Conservation (phyloP, 2,113 vertebrate genomes). For the Microtus montanus region DNA sequence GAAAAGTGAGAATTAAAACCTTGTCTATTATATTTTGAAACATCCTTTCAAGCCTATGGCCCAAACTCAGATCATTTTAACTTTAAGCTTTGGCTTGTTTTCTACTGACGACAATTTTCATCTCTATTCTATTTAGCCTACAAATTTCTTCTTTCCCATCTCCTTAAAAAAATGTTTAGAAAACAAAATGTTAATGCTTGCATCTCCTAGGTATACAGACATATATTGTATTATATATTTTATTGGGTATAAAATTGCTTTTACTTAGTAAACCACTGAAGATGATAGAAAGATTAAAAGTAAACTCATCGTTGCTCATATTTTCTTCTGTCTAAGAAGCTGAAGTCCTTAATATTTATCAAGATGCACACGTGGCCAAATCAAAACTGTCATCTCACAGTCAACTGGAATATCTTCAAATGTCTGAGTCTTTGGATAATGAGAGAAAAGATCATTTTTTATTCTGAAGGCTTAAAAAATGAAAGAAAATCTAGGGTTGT, state of each 20-base stretch:
- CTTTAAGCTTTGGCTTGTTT: background rate
- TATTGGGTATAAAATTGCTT: background rate
- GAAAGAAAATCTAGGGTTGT: slow-evolving; percentile 28
- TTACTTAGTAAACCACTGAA: background rate
- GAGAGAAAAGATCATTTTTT: slow-evolving; percentile 30
- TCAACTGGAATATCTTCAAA: slow-evolving; percentile 21
- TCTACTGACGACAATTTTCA: background rate
- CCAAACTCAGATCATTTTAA: background rate
- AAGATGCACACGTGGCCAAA: slow-evolving; percentile 38
- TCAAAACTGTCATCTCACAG: slow-evolving; percentile 45
- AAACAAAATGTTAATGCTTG: background rate
- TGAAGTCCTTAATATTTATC: background rate
- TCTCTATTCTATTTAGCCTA: background rate
- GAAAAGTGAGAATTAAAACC: background rate
- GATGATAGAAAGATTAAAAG: background rate
- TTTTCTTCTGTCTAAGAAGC: slow-evolving; percentile 6
- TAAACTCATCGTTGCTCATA: slow-evolving; percentile 21
- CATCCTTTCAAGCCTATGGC: background rate
- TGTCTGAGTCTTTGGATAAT: slow-evolving; percentile 24
- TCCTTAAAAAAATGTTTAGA: background rate
- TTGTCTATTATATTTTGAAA: slow-evolving; percentile 37
- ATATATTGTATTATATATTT: background rate
- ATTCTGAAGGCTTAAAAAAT: slow-evolving; percentile 14
- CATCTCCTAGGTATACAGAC: background rate
- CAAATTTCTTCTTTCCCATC: background rate